Conservation (phyloP, 1,140 invertebrate genomes). For the Reticulitermes speratus region DNA sequence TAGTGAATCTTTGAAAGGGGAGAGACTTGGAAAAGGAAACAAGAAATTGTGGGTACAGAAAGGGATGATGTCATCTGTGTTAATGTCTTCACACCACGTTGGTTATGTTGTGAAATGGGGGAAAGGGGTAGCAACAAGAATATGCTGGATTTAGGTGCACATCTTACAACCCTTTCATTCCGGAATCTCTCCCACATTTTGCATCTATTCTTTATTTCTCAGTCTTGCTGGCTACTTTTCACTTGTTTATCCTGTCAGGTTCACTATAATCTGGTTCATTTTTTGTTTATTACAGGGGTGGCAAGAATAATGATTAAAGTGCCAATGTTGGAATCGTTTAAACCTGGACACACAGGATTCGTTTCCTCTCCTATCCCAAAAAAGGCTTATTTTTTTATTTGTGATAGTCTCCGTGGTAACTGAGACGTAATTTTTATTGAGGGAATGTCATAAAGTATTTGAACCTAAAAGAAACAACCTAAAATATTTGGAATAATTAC, state of each 20-base stretch:
- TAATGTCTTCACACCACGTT: slow-evolving; percentile 24
- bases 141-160: neutral
- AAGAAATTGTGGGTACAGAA: slow-evolving; percentile 1
- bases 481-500: no score
- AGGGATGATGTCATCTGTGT: slow-evolving; percentile 25
- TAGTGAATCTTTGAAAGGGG: neutral
- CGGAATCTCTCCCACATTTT: neutral
- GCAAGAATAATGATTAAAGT: no score
- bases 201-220: neutral
- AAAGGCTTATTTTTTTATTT: no score
- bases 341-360: no score
- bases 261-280: neutral
- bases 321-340: no score
- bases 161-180: neutral
- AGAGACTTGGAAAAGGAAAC: neutral
- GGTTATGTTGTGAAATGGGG: slow-evolving; percentile 20
- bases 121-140: neutral
- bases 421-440: no score
- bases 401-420: no score
- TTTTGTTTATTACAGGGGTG: no score
- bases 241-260: neutral
- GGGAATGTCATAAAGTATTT: no score
- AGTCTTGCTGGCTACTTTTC: no score
- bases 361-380: no score
- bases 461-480: no score